Evolutionary conservation across 2,113 vertebrate genomes (phyloP).

Genomic region (Euleptes europaea): DNA sequence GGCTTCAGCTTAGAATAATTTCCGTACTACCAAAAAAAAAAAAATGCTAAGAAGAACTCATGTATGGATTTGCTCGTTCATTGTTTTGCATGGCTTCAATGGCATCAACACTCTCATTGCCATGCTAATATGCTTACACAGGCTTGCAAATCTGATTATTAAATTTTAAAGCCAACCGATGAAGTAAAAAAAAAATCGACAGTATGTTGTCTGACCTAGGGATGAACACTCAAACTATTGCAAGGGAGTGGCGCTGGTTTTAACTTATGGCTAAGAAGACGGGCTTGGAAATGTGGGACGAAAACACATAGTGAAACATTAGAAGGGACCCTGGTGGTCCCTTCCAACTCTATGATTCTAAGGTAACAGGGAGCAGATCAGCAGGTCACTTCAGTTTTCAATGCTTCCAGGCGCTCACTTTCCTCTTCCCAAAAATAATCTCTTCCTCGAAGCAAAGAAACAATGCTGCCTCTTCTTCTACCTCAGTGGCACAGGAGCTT

Average conservation of each 20-base stretch:
- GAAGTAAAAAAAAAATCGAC: neutral
- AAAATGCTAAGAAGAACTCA: neutral
- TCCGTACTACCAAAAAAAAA: neutral
- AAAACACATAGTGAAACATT: no score
- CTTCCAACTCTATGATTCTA: no score
- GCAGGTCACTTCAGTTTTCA: no score
- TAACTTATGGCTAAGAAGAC: no score
- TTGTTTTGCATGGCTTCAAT: neutral
- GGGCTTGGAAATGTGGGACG: no score
- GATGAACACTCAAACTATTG: neutral
- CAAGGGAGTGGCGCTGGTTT: neutral
- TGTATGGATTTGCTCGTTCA: neutral
- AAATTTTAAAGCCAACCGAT: neutral
- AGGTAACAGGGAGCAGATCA: no score
- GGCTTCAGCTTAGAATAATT: neutral
- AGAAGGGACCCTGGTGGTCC: no score
- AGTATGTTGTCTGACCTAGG: neutral
- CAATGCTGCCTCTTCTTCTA: no score
- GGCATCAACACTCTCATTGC: neutral
- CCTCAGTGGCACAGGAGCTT: no score
- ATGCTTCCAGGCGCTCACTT: no score
- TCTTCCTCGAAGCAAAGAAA: no score
- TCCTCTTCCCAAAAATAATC: no score
- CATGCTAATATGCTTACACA: neutral
- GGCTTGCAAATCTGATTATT: neutral